Evolutionary conservation across 2,888 invertebrate species (phyloP), one percentile per base, ranked within the genome.

Genomic region (Zele albiditarsus): DNA sequence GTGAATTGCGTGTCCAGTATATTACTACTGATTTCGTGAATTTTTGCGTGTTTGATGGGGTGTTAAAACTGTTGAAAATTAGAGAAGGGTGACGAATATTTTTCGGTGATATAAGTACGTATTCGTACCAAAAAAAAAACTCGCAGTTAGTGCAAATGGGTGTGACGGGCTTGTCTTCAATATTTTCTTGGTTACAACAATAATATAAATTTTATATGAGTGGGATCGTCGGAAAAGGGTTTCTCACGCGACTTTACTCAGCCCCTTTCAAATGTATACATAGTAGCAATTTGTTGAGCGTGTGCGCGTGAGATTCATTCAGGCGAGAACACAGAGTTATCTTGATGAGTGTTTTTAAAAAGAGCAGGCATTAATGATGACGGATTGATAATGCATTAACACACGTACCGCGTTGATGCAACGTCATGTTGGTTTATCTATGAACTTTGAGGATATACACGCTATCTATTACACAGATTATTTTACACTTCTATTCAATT

Each of bases 1-100:
- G 87, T 83, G 84, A 80, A 87, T 88, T 85, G 88, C 88, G 87
- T 88, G 88, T 33, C 38, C 23, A 38, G 28, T 53, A 53, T 53
- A 53, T 53, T 20, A 28, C 27, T 27, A 27, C 27, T 60, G 20
- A 53, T 60, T 60, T 28, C 25, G 82, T 81, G 81, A 81, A 84
- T 83, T 83, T 78, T 72, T 62, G 58, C 60, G 67, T 58, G 66
- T 49, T 42, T 53, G 49, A 31, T 42, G 46, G 31, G 28, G 16
- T 53, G 63, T 60, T 25, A 27, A 60, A 27, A 28, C 25, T 27
- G 28, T n/a, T 60, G 14, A 25, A 60, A 60, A 27, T 27, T n/a
- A 16, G 16, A 10, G 14, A 27, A 25, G 60, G 12, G 2, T 28
- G 57, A 23, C 46, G 46, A 46, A 46, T 20, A 20, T 23, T 33